Evolutionary conservation across 2,888 invertebrate species (phyloP), one percentile per base, ranked within the genome.

Genomic region (Netelia melanura): DNA sequence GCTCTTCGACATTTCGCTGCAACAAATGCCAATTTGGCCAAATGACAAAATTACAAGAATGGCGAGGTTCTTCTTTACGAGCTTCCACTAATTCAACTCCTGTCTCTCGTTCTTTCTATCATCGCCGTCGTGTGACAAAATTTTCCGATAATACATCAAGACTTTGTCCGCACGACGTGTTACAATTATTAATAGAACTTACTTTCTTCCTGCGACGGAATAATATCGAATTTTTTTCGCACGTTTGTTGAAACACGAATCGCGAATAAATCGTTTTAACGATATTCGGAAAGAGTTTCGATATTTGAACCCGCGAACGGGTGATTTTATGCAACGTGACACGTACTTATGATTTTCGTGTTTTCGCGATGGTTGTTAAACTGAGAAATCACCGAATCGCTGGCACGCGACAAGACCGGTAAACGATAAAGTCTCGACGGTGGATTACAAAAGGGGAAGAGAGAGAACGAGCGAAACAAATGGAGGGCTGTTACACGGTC

Each of bases 321-420:
- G 17, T 56, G 43, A 48, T 14, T 78, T 79, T 76, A 85, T 79
- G 72, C 75, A 76, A 65, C 76, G 70, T n/a, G 62, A 62, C 43
- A 56, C 30, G 30, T 30, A 23, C 10, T 30, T 38, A 82, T 79
- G 56, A 82, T 76, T 79, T 82, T 79, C 54, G 56, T 14, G 56
- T 44, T 72, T 85, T 82, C 62, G 82, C 11, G 61, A 85, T 79
- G 85, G 85, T 85, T 85, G 82, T 85, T 82, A 82, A 82, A 79
- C 75, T 71, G 61, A 48, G 62, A 65, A 64, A 85, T 80, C 61
- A 25, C 58, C 75, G 71, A 85, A 82, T 82, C 62, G 64, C 82
- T 85, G 85, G 85, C 85, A 85, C 61, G 64, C 56, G 43, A 78
- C 43, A 38, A 67, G 54, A 82, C 65, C 79, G 82, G 82, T 79